phyloP scores from a whole-genome alignment of 2,113 vertebrate genomes.

The Anguilla japonica region DNA sequence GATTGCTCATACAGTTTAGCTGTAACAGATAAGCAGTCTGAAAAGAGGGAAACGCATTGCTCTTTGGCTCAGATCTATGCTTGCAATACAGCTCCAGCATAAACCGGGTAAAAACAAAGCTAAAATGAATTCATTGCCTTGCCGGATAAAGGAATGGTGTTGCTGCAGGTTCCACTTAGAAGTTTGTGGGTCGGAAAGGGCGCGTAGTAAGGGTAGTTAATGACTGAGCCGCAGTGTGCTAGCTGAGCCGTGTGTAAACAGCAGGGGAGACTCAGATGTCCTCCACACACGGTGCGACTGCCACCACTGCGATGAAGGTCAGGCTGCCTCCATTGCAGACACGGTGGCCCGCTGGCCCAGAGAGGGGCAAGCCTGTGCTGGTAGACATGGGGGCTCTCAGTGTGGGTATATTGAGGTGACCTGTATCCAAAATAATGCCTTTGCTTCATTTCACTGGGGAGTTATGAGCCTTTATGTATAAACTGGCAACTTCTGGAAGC shows the following conservation, averaged over 20 bases:
- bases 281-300: slow-evolving; percentile 12
- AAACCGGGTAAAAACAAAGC: neutral
- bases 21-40: neutral
- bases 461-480: too few relatives aligned
- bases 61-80: slow-evolving; percentile 11
- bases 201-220: slow-evolving; percentile 61
- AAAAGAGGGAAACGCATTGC: neutral
- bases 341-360: neutral
- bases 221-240: slow-evolving; percentile 59
- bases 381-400: neutral
- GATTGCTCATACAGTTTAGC: neutral
- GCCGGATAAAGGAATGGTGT: neutral
- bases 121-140: neutral
- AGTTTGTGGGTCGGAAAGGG: slow-evolving; percentile 48
- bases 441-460: too few relatives aligned
- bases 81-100: neutral
- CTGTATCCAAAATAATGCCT: too few relatives aligned
- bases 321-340: neutral
- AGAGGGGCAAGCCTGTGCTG: neutral
- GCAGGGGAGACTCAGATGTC: slow-evolving; percentile 53
- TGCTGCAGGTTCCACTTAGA: slow-evolving; percentile 40
- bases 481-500: too few relatives aligned
- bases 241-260: slow-evolving; percentile 61
- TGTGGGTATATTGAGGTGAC: neutral
- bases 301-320: neutral